phyloP scores from a whole-genome alignment of 2,888 invertebrate genomes.

The Drosophila paucipuncta region DNA sequence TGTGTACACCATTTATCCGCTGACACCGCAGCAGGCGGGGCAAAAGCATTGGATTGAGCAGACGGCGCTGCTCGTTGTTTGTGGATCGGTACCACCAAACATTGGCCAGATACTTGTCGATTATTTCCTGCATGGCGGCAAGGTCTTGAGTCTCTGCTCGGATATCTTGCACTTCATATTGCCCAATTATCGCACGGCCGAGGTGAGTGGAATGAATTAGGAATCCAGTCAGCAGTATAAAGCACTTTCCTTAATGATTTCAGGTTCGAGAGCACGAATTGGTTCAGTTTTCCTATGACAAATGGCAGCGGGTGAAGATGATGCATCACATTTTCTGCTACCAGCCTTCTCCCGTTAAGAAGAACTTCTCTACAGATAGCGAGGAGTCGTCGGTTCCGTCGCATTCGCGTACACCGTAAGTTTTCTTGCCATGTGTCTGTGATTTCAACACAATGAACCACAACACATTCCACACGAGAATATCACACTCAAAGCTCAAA shows the following conservation, averaged over 20 bases:
- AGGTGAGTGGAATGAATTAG: constrained; percentile 86
- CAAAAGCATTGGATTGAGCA: constrained; percentile 86
- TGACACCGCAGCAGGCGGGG: constrained; percentile 85
- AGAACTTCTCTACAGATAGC: constrained; percentile 92
- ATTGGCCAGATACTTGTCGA: constrained; percentile 89
- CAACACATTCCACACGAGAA: constrained; percentile 12
- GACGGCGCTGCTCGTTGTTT: constrained; percentile 90
- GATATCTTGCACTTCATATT: constrained; percentile 91
- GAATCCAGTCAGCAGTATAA: neutral
- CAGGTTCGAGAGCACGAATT: constrained; percentile 93
- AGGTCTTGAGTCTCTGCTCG: constrained; percentile 92
- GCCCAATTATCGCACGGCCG: constrained; percentile 93
- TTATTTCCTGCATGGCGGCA: constrained; percentile 91
- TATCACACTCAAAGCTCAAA: neutral
- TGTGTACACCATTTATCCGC: constrained; percentile 89
- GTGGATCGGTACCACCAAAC: constrained; percentile 90
- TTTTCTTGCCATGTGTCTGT: constrained; percentile 35
- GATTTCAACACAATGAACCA: neutral
- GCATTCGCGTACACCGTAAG: constrained; percentile 86
- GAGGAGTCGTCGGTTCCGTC: constrained; percentile 86
- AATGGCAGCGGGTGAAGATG: constrained; percentile 93
- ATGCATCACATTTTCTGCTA: constrained; percentile 96
- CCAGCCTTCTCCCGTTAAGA: constrained; percentile 93
- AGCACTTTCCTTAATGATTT: neutral
- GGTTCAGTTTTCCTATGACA: constrained; percentile 93